Conservation (phyloP, 2,113 vertebrate genomes). For the Misgurnus anguillicaudatus region DNA sequence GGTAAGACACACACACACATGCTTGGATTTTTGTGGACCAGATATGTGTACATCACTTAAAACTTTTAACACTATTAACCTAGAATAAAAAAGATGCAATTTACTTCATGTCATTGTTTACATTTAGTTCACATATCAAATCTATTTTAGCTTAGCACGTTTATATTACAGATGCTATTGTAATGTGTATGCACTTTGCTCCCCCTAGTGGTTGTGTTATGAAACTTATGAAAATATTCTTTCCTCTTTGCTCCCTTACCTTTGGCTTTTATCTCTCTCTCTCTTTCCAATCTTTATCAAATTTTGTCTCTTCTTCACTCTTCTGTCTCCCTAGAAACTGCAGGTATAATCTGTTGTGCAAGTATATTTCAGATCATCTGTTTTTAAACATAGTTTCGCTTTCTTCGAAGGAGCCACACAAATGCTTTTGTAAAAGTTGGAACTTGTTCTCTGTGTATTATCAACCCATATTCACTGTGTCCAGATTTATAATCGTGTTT, state of each 20-base stretch:
- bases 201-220: constrained; percentile 41
- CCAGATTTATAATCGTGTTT: background rate
- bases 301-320: constrained; percentile 71
- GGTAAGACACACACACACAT: constrained; percentile 80
- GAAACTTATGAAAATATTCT: constrained; percentile 1
- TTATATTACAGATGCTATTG: background rate
- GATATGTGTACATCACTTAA: background rate
- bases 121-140: background rate
- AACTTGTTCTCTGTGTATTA: background rate
- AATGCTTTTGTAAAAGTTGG: background rate
- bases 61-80: background rate
- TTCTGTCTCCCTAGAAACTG: constrained; percentile 78
- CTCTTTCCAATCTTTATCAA: constrained; percentile 72
- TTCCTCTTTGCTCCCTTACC: background rate
- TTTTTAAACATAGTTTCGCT: constrained; percentile 56
- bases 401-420: constrained; percentile 23
- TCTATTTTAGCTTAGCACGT: background rate
- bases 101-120: background rate
- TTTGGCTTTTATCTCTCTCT: constrained; percentile 35
- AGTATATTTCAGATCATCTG: constrained; percentile 66
- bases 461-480: constrained; percentile 16
- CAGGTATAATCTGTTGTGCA: constrained; percentile 79
- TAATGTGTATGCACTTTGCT: constrained; percentile 19
- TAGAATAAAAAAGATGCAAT: no score
- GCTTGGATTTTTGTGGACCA: background rate